Base-by-base conservation (phyloP, 2,797 vertebrate species). In the Lacerta viridis region DNA sequence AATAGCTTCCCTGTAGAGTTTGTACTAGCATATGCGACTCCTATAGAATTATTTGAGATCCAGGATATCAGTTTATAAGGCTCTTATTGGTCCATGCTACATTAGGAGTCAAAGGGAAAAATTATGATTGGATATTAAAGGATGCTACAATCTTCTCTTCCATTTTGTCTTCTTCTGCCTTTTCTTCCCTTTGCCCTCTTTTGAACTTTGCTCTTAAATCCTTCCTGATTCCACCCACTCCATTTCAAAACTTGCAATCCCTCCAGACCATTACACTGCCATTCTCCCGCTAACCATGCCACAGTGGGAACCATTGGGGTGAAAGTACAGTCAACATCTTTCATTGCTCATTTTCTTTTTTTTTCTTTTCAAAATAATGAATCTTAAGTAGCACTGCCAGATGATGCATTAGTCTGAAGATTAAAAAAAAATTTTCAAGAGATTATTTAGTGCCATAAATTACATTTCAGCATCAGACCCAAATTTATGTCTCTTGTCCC, bases 41-140 rank as follows among this genome's bases (percentile, higher is more conserved):
- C 88, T 94, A 50, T 85, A 1, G 77, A 41, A 27, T 69, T 89
- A 71, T 92, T 72, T 33, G 88, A 68, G 74, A 77, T 83, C 79
- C 87, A 84, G 75, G 8, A 23, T 61, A 87, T 90, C 77, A 90
- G 80, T 78, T 64, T 92, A 43, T 85, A 69, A 87, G 27, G 23
- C 82, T 88, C 66, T 43, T 90, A 13, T 72, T 87, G 79, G 39
- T 77, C 90, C 88, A 75, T 2, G 0, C 69, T 92, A 87, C 69
- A 81, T 92, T 43, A 41, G 80, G 82, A 91, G 89, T 93, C 90
- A 89, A 68, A 61, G 66, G 81, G 76, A 82, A 29, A 88, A 92
- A 94, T 80, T 91, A 88, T 89, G 91, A 91, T 50, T 90, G 39
- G 50, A 55, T 66, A 61, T 69, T 84, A 13, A 84, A 64, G 33